Evolutionary conservation across 2,888 invertebrate species (phyloP).

Genomic region (Nomada fucata): DNA sequence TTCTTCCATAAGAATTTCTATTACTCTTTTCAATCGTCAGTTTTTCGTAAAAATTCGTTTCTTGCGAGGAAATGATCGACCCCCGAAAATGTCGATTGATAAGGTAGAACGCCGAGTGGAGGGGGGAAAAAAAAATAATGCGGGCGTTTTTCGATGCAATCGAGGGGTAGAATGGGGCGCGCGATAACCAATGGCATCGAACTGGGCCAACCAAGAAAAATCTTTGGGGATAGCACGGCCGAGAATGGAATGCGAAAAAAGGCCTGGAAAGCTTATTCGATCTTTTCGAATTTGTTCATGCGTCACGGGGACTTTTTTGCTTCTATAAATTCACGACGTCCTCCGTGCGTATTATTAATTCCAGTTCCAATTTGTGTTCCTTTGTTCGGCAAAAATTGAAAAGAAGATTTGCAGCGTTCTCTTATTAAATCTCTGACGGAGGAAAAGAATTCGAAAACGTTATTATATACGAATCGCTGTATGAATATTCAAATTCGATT

Average conservation of each 20-base stretch:
- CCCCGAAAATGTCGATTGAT: constrained; percentile 10
- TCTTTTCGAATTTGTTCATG: constrained; percentile 57
- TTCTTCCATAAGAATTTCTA: no score
- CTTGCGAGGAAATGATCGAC: neutral
- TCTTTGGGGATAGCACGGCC: constrained; percentile 71
- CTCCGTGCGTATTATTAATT: neutral
- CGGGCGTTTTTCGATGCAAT: constrained; percentile 60
- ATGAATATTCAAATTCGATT: no score
- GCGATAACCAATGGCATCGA: constrained; percentile 80
- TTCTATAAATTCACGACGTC: neutral
- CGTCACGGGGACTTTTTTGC: constrained; percentile 29
- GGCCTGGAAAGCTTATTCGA: constrained; percentile 69
- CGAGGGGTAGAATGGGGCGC: constrained; percentile 63
- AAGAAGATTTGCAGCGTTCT: no score
- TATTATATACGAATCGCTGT: no score
- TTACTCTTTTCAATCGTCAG: no score
- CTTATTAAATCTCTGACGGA: no score
- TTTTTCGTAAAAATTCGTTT: neutral
- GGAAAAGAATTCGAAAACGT: no score
- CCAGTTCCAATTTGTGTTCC: no score
- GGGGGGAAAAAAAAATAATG: constrained; percentile 54
- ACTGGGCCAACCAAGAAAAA: constrained; percentile 81
- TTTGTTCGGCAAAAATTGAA: no score
- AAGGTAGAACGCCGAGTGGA: neutral
- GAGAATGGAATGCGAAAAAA: constrained; percentile 39